Conservation (phyloP, 2,113 vertebrate species). For the Protobothrops mucrosquamatus region DNA sequence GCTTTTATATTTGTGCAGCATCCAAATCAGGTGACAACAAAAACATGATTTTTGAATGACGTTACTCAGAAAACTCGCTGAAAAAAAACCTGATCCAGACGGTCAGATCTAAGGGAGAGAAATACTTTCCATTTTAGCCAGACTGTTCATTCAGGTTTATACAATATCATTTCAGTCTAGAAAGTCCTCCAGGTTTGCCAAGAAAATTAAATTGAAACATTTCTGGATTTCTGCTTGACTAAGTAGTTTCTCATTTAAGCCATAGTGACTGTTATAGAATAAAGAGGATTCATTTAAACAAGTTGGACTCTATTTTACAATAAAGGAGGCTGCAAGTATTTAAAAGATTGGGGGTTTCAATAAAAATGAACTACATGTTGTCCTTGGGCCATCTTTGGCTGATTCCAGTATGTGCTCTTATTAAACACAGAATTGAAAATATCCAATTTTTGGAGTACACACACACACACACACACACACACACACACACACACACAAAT, state of each 20-base stretch:
- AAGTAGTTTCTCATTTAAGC: slow-evolving; percentile 52
- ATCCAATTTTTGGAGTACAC: not conserved
- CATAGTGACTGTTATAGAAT: slow-evolving; percentile 19
- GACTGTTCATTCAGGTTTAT: slow-evolving; percentile 63
- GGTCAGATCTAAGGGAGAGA: slow-evolving; percentile 49
- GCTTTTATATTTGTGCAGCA: not conserved
- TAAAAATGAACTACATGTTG: not conserved
- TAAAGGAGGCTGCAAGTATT: not conserved
- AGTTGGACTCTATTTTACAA: not conserved
- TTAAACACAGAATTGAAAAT: not conserved
- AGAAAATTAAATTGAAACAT: slow-evolving; percentile 71
- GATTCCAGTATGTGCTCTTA: not conserved
- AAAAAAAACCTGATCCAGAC: slow-evolving; percentile 62
- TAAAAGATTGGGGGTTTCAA: not conserved
- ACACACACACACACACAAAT: not conserved
- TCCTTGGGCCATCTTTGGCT: not conserved
- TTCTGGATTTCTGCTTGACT: slow-evolving; percentile 54
- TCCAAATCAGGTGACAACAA: slow-evolving; percentile 18
- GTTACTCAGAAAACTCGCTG: slow-evolving; percentile 44
- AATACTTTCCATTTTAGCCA: slow-evolving; percentile 57
- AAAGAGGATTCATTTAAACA: slow-evolving; percentile 30
- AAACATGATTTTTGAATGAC: not conserved
- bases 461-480: too few species aligned
- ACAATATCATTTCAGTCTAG: slow-evolving; percentile 66
- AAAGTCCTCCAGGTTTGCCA: slow-evolving; percentile 65